A percentile compares a stretch with the other conserved stretches of the same genome.
Evolutionary conservation across 2,113 vertebrate genomes (phyloP).

Genomic region (Mormyrus iriodes): DNA sequence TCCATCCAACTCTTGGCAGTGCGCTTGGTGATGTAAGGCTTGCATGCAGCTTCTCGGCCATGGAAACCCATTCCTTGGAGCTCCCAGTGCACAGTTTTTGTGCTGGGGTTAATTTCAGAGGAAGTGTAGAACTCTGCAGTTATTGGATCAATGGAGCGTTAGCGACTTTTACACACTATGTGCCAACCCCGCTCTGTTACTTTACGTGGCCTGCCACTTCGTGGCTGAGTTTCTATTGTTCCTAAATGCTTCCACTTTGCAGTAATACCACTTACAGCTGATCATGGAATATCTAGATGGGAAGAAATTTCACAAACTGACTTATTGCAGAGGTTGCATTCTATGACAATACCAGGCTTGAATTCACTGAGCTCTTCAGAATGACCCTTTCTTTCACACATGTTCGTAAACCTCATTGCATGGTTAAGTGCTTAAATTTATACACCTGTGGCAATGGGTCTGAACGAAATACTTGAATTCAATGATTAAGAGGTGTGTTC

Average conservation of each 20-base stretch:
- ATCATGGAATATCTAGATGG: not conserved
- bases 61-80: not conserved
- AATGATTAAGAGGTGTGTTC: no score
- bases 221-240: not conserved
- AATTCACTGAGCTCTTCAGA: not conserved
- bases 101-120: not conserved
- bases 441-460: no score
- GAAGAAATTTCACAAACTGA: not conserved
- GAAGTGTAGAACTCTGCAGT: not conserved
- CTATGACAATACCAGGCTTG: not conserved
- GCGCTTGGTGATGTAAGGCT: not conserved
- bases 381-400: not conserved
- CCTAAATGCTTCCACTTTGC: not conserved
- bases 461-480: no score
- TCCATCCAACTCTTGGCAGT: no score
- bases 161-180: not conserved
- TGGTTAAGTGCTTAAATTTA: not conserved
- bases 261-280: not conserved
- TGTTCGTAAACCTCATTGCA: not conserved
- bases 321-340: not conserved
- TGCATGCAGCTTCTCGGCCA: not conserved
- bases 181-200: not conserved
- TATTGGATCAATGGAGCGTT: not conserved
- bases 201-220: not conserved
- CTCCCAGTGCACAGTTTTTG: not conserved